Conservation (phyloP, 2,113 vertebrate species). For the human region DNA sequence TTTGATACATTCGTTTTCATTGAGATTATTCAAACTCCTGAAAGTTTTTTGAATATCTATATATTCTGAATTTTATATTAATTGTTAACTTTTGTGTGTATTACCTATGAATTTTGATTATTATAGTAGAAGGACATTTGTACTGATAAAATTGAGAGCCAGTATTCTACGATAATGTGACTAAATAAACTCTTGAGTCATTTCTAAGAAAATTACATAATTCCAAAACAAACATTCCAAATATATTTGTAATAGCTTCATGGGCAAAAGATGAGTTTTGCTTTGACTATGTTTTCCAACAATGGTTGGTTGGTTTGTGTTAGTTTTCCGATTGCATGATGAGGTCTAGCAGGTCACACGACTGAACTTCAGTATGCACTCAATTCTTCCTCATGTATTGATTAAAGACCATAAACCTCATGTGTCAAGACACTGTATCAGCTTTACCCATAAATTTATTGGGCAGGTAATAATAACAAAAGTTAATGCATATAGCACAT, state of each 20-base stretch:
- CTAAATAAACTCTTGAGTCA: neutral
- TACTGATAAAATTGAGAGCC: neutral
- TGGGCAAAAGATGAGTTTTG: neutral
- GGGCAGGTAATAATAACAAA: constrained; percentile 2
- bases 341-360: neutral
- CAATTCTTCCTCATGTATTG: neutral
- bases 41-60: neutral
- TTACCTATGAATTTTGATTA: neutral
- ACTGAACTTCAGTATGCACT: neutral
- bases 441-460: neutral
- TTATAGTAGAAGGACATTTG: neutral
- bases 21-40: neutral
- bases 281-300: neutral
- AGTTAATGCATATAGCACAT: neutral
- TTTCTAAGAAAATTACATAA: constrained; percentile 16
- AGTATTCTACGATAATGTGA: neutral
- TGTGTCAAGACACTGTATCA: neutral
- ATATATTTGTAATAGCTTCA: neutral
- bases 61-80: neutral
- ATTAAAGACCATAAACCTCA: neutral
- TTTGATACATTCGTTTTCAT: neutral
- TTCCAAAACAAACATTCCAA: neutral
- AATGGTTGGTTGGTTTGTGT: neutral
- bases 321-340: neutral
- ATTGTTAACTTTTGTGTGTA: neutral